Evolutionary conservation across 2,797 vertebrate species (phyloP).

Genomic region (Tapera naevia): DNA sequence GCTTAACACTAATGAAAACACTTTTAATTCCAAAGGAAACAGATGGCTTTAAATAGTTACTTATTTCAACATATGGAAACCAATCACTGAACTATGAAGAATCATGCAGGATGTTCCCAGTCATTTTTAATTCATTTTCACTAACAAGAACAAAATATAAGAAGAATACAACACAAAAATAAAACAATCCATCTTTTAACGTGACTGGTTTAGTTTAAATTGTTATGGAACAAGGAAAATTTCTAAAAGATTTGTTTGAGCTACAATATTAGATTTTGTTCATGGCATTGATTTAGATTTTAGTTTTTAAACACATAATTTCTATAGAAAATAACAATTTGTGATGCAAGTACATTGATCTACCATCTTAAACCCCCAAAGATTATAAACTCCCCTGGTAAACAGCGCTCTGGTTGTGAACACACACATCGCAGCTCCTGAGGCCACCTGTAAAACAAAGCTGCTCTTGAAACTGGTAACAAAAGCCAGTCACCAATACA

Average conservation of each 20-base stretch:
- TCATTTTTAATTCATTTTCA: conserved; percentile 25
- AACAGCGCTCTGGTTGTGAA: neutral
- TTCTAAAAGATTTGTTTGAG: neutral
- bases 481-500: neutral
- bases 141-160: neutral
- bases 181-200: neutral
- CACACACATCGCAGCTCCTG: neutral
- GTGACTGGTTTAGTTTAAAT: neutral
- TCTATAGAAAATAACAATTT: neutral
- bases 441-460: neutral
- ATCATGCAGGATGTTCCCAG: neutral
- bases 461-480: neutral
- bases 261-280: neutral
- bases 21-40: conserved; percentile 3
- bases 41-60: conserved; percentile 30
- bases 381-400: neutral
- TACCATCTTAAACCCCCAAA: neutral
- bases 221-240: neutral
- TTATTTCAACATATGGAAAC: conserved; percentile 41
- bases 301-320: fast-evolving
- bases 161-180: neutral
- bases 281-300: neutral
- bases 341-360: neutral
- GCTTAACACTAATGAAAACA: neutral
- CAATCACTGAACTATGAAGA: conserved; percentile 9